A percentile compares a stretch with the other conserved stretches of the same genome.
Evolutionary conservation across 2,797 vertebrate genomes (phyloP).

Genomic region (Eospalax fontanierii): DNA sequence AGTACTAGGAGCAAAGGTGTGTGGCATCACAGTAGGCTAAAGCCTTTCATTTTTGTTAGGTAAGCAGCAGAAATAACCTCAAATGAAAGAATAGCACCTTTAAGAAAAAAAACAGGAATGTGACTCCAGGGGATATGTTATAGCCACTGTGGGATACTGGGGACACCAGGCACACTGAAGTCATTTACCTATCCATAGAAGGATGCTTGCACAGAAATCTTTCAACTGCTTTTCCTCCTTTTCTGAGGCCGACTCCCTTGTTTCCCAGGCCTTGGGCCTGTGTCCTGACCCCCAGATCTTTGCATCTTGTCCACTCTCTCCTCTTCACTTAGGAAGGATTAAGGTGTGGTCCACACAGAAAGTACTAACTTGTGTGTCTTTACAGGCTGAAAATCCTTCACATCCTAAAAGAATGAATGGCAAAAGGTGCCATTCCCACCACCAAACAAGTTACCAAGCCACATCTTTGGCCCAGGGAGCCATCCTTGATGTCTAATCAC

Average conservation of each 20-base stretch:
- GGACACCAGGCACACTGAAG: not conserved
- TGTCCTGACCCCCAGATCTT: not conserved
- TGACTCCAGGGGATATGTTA: not conserved
- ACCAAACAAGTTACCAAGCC: not conserved
- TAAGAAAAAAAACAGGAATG: not conserved
- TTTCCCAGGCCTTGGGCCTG: not conserved
- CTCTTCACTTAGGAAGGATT: not conserved
- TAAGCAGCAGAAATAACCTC: not conserved
- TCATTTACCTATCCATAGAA: not conserved
- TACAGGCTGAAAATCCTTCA: not conserved
- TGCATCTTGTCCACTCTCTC: not conserved
- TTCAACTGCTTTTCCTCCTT: not conserved
- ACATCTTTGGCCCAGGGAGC: not conserved
- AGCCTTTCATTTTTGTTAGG: not conserved
- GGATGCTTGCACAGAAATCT: not conserved
- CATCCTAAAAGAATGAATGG: not conserved
- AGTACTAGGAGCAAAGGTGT: too few relatives aligned
- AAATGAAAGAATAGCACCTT: not conserved
- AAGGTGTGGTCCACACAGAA: not conserved
- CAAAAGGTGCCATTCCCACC: not conserved
- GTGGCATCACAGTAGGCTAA: not conserved
- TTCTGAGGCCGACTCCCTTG: not conserved
- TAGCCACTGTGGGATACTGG: not conserved
- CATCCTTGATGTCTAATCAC: not conserved
- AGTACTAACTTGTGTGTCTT: not conserved